These are phyloP conservation scores for Anoplopoma fimbria DNA, from an alignment of 2,113 vertebrate species.

Conservation along the genomic window DNA sequence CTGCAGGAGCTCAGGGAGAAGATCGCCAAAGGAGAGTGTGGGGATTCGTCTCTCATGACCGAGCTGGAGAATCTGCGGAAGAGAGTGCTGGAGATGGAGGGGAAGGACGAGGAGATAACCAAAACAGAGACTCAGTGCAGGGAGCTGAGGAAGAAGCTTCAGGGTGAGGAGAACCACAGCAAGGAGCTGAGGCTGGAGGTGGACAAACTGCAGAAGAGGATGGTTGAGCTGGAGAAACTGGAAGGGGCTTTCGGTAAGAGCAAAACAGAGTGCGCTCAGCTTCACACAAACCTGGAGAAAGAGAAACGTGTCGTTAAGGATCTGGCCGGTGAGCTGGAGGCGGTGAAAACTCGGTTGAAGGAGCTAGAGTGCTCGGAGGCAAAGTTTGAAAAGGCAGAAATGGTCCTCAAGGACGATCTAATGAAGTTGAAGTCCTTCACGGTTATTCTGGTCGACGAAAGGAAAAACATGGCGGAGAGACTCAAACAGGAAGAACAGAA, in stretches of 20 bases:
- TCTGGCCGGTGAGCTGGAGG: slow-evolving; percentile 88
- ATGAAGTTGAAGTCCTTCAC: slow-evolving; percentile 95
- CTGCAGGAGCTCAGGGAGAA: slow-evolving; percentile 92
- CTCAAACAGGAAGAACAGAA: slow-evolving; percentile 93
- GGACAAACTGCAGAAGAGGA: slow-evolving; percentile 93
- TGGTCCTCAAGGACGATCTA: slow-evolving; percentile 91
- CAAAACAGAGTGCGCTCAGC: slow-evolving; percentile 88
- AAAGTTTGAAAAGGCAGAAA: slow-evolving; percentile 89
- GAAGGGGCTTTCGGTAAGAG: slow-evolving; percentile 90
- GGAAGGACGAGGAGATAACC: slow-evolving; percentile 96
- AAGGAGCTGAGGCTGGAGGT: slow-evolving; percentile 91
- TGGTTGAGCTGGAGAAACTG: slow-evolving; percentile 92
- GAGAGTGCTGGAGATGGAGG: slow-evolving; percentile 96
- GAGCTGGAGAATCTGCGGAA: slow-evolving; percentile 95
- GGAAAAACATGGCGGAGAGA: slow-evolving; percentile 92
- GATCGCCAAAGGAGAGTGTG: slow-evolving; percentile 93
- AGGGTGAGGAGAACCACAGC: slow-evolving; percentile 90
- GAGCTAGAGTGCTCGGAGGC: slow-evolving; percentile 90
- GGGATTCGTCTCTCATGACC: slow-evolving; percentile 89
- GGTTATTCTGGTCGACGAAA: slow-evolving; percentile 93
- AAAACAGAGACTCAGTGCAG: slow-evolving; percentile 92
- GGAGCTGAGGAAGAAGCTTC: slow-evolving; percentile 91
- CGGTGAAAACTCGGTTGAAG: slow-evolving; percentile 88
- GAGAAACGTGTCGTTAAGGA: slow-evolving; percentile 91
- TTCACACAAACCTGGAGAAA: slow-evolving; percentile 89